A percentile compares a stretch with the other conserved stretches of the same genome.
Evolutionary conservation across 2,113 vertebrate species (phyloP).

Genomic region (Ochotona curzoniae): DNA sequence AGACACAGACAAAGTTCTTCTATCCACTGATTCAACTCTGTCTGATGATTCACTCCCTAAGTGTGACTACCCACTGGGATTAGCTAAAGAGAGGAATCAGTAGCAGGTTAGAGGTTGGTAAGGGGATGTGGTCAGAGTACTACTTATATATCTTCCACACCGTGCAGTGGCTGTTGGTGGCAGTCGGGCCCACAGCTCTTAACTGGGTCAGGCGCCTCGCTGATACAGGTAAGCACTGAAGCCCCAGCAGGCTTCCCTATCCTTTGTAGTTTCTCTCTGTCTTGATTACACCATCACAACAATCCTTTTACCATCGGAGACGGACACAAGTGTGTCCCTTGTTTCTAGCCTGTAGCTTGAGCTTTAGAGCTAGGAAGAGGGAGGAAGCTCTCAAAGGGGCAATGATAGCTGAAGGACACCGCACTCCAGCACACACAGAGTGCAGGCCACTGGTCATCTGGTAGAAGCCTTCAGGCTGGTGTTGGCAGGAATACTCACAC

Average conservation of each 20-base stretch:
- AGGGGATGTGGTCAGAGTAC: neutral
- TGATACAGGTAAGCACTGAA: neutral
- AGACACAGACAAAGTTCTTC: no score
- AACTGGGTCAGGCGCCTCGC: neutral
- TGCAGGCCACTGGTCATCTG: slow-evolving; percentile 87
- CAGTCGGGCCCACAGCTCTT: neutral
- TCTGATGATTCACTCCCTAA: no score
- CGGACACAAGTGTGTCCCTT: neutral
- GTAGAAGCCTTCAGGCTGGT: slow-evolving; percentile 83
- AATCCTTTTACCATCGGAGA: neutral
- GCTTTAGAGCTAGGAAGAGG: neutral
- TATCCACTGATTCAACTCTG: no score
- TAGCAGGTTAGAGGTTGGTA: neutral
- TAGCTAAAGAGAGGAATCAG: neutral
- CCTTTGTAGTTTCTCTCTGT: neutral
- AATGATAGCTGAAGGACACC: slow-evolving; percentile 72
- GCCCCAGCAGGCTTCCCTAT: neutral
- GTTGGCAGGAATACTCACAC: slow-evolving; percentile 63
- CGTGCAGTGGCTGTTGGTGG: no score
- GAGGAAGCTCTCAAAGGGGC: slow-evolving; percentile 59
- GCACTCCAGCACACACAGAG: slow-evolving; percentile 86
- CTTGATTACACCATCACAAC: neutral
- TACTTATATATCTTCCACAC: neutral
- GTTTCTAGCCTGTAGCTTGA: neutral
- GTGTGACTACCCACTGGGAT: neutral